phyloP scores from a whole-genome alignment of 2,888 invertebrate genomes.

The Lycia hirtaria region DNA sequence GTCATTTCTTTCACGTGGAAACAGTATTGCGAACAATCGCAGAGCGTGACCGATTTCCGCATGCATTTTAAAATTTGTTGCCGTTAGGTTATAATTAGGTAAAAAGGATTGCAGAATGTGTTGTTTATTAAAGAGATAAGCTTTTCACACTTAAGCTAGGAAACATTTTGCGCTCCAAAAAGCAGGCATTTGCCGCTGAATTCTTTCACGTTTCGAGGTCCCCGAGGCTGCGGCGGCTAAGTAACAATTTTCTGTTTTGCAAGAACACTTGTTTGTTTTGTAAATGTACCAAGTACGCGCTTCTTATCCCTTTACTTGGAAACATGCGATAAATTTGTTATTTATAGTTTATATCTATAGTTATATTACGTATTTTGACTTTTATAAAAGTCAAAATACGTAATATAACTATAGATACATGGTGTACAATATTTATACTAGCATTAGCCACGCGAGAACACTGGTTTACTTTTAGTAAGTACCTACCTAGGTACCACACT shows the following conservation, averaged over 20 bases:
- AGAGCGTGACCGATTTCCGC: constrained; percentile 40
- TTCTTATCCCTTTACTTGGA: neutral
- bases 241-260: constrained; percentile 32
- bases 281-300: constrained; percentile 1
- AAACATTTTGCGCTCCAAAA: constrained; percentile 60
- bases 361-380: no score
- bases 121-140: constrained; percentile 45
- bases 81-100: constrained; percentile 38
- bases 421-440: no score
- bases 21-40: constrained; percentile 13
- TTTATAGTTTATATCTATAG: no score
- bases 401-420: no score
- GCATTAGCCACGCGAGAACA: no score
- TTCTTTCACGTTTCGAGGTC: constrained; percentile 47
- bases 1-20: constrained; percentile 22
- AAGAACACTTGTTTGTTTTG: constrained; percentile 40
- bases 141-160: constrained; percentile 41
- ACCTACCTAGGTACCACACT: no score
- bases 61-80: constrained; percentile 34
- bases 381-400: no score
- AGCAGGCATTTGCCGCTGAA: constrained; percentile 42
- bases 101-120: constrained; percentile 43
- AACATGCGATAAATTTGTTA: neutral
- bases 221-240: constrained; percentile 27
- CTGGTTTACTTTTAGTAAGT: no score